Base-by-base conservation (phyloP, 1,140 invertebrate genomes). In the Lycorma delicatula region DNA sequence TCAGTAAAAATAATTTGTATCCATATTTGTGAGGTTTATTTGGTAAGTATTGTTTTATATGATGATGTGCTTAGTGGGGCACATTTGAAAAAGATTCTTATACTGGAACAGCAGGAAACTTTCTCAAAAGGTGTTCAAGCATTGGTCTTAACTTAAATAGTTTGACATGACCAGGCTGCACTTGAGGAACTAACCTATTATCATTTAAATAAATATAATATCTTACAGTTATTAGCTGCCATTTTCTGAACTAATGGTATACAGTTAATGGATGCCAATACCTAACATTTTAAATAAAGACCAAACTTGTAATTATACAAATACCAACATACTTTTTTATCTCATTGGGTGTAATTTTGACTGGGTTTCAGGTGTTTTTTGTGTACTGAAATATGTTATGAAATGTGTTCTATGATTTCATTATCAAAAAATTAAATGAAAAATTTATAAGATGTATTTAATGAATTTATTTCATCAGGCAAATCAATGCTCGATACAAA, bases 1-100 rank as follows among this genome's bases (percentile, higher is more conserved):
- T 64, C 18, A 72, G 54, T 12, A 72, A 70, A 64, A 60, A 74
- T 28, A 65, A 34, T 56, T 71, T 70, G 48, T 58, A 70, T 13
- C 66, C 62, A n/a, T n/a, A n/a, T n/a, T n/a, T n/a, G n/a, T n/a
- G n/a, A n/a, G n/a, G n/a, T n/a, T n/a, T n/a, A n/a, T 56, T 41
- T 18, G 46, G 54, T 1, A 63, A 34, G 54, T 63, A 63, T 31
- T 56, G 47, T 48, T 58, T 60, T 29, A 60, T 7, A 38, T 63
- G 52, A 22, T 54, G 38, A 38, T 20, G 31, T 20, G 16, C 16
- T 29, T 57, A 23, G 38, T 63, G 28, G 67, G 13, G 59, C 67
- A 70, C 63, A 72, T 66, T 31, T 71, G 65, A 66, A 11, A 71
- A 52, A 41, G 65, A 49, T 53, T 70, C 63, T 27, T 69, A 62